A percentile compares a stretch with the other conserved stretches of the same genome.
These are phyloP conservation scores for Acleris literana DNA, from an alignment of 2,888 invertebrate species.

Conservation along the genomic window DNA sequence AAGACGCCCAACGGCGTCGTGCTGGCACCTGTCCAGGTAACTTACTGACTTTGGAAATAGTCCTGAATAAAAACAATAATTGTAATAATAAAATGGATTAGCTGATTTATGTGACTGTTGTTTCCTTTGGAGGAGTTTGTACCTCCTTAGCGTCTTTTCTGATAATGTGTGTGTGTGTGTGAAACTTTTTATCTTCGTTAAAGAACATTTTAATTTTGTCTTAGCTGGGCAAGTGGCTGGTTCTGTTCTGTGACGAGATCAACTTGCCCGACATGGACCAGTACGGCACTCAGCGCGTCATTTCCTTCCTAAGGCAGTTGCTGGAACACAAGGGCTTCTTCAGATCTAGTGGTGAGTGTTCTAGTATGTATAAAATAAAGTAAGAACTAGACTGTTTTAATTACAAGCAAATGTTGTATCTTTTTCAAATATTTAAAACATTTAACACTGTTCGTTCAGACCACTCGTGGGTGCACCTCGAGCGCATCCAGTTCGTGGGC, in stretches of 20 bases:
- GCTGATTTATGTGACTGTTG: no score
- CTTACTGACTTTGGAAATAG: neutral
- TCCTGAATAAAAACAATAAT: no score
- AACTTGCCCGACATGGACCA: constrained; percentile 99
- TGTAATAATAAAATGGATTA: no score
- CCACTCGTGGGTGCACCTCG: constrained; percentile 98
- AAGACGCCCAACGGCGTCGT: constrained; percentile 99
- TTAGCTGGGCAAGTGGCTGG: constrained; percentile 98
- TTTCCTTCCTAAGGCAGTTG: constrained; percentile 98
- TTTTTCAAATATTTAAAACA: no score
- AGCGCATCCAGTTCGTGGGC: constrained; percentile 99
- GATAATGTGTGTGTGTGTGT: no score
- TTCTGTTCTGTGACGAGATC: constrained; percentile 99
- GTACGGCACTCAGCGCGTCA: constrained; percentile 99
- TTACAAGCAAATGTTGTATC: no score
- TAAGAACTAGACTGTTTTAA: neutral
- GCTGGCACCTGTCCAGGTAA: constrained; percentile 94
- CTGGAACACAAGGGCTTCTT: constrained; percentile 98
- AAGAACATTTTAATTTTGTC: constrained; percentile 1
- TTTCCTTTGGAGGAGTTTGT: no score
- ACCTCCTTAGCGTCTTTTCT: no score
- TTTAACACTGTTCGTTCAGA: constrained; percentile 74
- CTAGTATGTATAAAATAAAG: constrained; percentile 38
- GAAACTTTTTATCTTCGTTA: no score
- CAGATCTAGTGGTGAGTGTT: constrained; percentile 85